Conservation (phyloP, 2,888 invertebrate genomes). For the Aphrophora alni region DNA sequence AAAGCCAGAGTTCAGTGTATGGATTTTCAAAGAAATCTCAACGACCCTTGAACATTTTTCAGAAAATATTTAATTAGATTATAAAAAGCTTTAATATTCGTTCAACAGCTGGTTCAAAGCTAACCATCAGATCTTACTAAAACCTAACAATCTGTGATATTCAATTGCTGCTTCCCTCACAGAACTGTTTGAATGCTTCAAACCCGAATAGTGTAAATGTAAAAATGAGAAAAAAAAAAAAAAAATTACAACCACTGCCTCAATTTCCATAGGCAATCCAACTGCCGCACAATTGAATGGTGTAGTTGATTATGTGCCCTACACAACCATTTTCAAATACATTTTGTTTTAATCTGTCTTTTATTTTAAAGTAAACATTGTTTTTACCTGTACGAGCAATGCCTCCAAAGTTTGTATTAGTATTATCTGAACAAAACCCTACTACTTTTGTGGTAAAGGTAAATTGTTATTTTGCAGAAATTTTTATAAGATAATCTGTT, state of each 20-base stretch:
- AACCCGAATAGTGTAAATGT: conserved; percentile 13
- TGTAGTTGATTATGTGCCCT: no score
- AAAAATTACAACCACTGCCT: neutral
- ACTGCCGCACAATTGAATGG: neutral
- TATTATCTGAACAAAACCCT: no score
- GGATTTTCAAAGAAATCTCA: neutral
- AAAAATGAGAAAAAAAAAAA: neutral
- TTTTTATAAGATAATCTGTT: no score
- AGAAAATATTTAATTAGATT: neutral
- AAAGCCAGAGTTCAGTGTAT: neutral
- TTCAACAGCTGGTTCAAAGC: neutral
- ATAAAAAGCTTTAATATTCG: neutral
- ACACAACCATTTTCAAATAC: no score
- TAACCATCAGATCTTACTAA: conserved; percentile 2
- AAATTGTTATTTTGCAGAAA: no score
- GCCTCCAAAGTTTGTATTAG: no score
- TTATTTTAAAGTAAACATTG: no score
- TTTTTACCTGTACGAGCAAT: no score
- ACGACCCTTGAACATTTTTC: neutral
- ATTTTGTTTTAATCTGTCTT: no score
- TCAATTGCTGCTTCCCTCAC: neutral
- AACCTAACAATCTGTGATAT: conserved; percentile 14
- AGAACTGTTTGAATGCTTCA: conserved; percentile 16
- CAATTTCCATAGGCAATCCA: neutral
- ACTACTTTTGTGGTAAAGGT: no score